These are phyloP conservation scores for Conops quadrifasciatus DNA, from an alignment of 2,888 invertebrate species.

Conservation along the genomic window DNA sequence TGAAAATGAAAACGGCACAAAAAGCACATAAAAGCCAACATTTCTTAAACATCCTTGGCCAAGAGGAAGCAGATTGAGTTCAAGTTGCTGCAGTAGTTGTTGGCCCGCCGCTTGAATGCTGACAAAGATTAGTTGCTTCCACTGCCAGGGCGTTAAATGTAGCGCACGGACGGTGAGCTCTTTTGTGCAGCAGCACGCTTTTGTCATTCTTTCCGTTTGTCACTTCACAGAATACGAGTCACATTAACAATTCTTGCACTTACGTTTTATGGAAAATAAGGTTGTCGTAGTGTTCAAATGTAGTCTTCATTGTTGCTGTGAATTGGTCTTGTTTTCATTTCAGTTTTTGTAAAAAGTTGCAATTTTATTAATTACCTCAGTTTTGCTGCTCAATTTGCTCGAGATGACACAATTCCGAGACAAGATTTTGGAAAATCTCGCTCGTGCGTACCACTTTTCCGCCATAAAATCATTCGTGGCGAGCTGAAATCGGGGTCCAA, in stretches of 20 bases:
- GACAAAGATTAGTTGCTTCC: constrained; percentile 21
- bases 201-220: not conserved
- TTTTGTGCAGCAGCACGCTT: constrained; percentile 14
- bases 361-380: too few species aligned
- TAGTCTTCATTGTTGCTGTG: not conserved
- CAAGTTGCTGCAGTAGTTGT: constrained; percentile 25
- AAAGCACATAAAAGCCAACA: constrained; percentile 2
- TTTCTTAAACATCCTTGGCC: constrained; percentile 29
- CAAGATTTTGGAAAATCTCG: too few species aligned
- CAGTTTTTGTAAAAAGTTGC: not conserved
- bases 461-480: too few species aligned
- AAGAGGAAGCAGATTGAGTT: constrained; percentile 34
- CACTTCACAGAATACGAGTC: not conserved
- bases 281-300: not conserved
- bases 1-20: constrained; percentile 11
- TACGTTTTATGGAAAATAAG: not conserved
- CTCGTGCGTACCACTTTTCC: too few species aligned
- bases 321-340: not conserved
- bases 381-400: too few species aligned
- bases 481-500: too few species aligned
- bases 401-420: too few species aligned
- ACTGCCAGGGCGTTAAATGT: not conserved
- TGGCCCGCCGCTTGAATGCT: not conserved
- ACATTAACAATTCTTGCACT: not conserved
- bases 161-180: not conserved